Evolutionary conservation across 1,140 invertebrate genomes (phyloP).

Genomic region (Pseudachorutes palmiensis): DNA sequence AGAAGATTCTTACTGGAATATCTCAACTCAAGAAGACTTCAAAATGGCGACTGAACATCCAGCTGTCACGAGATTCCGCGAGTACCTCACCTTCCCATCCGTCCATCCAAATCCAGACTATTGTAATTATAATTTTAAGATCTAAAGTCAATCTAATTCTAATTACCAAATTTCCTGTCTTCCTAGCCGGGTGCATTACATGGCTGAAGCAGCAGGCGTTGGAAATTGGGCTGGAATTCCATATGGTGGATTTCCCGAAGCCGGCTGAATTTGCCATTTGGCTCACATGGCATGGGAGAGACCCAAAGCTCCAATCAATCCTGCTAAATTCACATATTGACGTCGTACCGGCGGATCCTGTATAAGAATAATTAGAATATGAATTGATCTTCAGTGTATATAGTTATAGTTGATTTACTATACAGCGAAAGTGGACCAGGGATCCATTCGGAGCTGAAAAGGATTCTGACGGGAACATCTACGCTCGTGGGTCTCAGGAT

Average conservation of each 20-base stretch:
- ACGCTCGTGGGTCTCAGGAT: constrained; percentile 69
- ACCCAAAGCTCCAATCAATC: constrained; percentile 61
- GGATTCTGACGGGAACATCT: constrained; percentile 69
- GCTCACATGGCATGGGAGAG: constrained; percentile 66
- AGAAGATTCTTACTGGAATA: not conserved
- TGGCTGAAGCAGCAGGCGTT: constrained; percentile 62
- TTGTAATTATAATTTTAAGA: too few species aligned
- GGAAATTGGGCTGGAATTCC: constrained; percentile 53
- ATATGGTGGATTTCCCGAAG: constrained; percentile 45
- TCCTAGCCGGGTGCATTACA: constrained; percentile 24
- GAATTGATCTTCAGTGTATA: not conserved
- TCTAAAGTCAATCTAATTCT: not conserved
- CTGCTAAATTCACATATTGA: constrained; percentile 90
- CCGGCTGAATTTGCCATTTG: constrained; percentile 65
- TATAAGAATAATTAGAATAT: not conserved
- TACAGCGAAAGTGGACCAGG: constrained; percentile 65
- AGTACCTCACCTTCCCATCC: constrained; percentile 69
- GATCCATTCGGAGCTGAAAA: constrained; percentile 69
- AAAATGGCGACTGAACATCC: constrained; percentile 45
- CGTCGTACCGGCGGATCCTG: constrained; percentile 71
- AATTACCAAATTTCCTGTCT: not conserved
- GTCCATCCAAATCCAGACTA: constrained; percentile 75
- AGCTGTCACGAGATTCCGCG: constrained; percentile 64
- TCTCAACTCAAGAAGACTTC: not conserved
- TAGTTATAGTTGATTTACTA: not conserved